These are phyloP conservation scores for Pseudorasbora parva DNA, from an alignment of 2,113 vertebrate species.

Conservation along the genomic window DNA sequence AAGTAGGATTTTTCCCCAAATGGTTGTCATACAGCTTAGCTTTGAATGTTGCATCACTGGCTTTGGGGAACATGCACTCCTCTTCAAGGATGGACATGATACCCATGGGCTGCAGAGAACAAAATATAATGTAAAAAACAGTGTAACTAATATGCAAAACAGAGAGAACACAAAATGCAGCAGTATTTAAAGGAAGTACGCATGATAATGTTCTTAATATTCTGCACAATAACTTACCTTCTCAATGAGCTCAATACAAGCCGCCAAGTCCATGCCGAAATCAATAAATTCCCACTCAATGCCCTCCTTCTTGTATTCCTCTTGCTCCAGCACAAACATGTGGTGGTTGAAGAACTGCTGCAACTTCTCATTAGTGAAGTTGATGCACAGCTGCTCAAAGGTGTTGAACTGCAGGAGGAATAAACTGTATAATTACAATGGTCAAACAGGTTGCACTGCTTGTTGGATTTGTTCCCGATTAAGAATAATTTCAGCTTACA, in stretches of 20 bases:
- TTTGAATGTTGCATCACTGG: slow-evolving; percentile 82
- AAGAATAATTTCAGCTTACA: slow-evolving; percentile 61
- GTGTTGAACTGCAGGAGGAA: slow-evolving; percentile 80
- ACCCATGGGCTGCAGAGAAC: slow-evolving; percentile 70
- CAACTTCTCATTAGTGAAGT: slow-evolving; percentile 90
- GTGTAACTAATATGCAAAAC: background rate
- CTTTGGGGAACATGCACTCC: slow-evolving; percentile 81
- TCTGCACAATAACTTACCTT: slow-evolving; percentile 34
- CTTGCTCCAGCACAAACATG: slow-evolving; percentile 87
- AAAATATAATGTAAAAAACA: background rate
- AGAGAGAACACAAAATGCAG: background rate
- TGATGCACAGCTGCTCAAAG: slow-evolving; percentile 88
- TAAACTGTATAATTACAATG: background rate
- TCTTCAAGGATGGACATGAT: slow-evolving; percentile 78
- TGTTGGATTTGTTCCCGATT: background rate
- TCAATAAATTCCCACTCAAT: slow-evolving; percentile 89
- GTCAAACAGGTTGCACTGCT: background rate
- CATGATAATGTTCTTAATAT: background rate
- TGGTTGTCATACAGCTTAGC: slow-evolving; percentile 73
- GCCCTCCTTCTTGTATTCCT: slow-evolving; percentile 88
- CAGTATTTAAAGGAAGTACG: background rate
- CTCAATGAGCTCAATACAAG: slow-evolving; percentile 69
- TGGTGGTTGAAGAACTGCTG: slow-evolving; percentile 90
- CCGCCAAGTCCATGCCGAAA: slow-evolving; percentile 86
- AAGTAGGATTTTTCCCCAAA: slow-evolving; percentile 49